Conservation (phyloP, 2,888 invertebrate genomes). For the Endotricha flammealis region DNA sequence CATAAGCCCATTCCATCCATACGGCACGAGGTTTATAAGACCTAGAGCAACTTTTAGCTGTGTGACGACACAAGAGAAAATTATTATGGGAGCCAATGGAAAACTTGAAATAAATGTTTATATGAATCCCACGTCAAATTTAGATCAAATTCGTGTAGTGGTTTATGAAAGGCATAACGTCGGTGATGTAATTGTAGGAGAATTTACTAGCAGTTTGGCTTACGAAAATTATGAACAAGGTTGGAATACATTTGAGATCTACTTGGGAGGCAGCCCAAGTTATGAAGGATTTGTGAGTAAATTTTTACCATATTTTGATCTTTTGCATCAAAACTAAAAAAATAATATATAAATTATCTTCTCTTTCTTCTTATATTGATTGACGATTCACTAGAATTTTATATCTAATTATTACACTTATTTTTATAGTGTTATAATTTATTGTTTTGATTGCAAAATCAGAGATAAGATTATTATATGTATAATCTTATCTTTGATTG, state of each 20-base stretch:
- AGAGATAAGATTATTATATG: too few relatives aligned
- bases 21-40: neutral
- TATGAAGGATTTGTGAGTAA: too few relatives aligned
- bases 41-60: neutral
- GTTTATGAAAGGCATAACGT: neutral
- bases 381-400: too few relatives aligned
- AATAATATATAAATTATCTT: too few relatives aligned
- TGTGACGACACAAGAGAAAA: neutral
- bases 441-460: too few relatives aligned
- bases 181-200: neutral
- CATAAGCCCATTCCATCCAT: neutral
- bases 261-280: too few relatives aligned
- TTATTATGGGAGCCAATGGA: neutral
- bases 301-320: too few relatives aligned
- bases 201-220: neutral
- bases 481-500: too few relatives aligned
- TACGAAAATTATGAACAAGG: neutral
- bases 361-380: too few relatives aligned
- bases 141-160: neutral
- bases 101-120: neutral
- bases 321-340: too few relatives aligned
- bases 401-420: too few relatives aligned
- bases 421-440: too few relatives aligned
- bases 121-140: neutral
- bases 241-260: neutral